A percentile compares a stretch with the other conserved stretches of the same genome.
Conservation (phyloP, 1,140 invertebrate genomes). For the Magallana gigas region DNA sequence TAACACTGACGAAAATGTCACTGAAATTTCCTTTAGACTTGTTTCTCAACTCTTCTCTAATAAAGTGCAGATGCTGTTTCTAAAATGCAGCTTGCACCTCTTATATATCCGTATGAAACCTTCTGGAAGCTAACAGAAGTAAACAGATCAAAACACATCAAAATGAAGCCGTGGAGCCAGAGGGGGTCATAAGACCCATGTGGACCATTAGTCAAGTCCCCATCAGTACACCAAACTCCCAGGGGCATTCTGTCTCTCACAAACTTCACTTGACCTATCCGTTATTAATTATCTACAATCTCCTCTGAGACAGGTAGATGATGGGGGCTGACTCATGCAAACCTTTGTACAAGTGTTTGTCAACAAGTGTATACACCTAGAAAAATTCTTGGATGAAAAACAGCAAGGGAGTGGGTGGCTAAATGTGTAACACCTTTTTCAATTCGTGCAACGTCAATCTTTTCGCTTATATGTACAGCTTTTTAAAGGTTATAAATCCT, state of each 20-base stretch:
- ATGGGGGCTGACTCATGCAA: background rate
- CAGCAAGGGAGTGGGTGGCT: background rate
- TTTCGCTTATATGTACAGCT: too few species aligned
- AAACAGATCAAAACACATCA: slow-evolving; percentile 30
- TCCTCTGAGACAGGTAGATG: background rate
- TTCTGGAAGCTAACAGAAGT: slow-evolving; percentile 5
- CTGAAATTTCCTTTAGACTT: too few species aligned
- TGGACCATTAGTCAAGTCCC: background rate
- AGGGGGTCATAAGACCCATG: background rate
- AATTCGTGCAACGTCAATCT: too few species aligned
- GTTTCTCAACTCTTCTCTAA: too few species aligned
- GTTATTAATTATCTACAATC: slow-evolving; percentile 21
- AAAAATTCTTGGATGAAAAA: background rate
- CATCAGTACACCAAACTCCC: slow-evolving; percentile 5
- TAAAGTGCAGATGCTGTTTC: background rate
- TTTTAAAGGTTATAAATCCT: too few species aligned
- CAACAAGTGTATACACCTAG: background rate
- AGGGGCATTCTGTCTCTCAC: background rate
- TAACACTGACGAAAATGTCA: too few species aligned
- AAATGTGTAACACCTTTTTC: background rate
- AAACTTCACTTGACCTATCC: background rate
- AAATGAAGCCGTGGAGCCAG: background rate
- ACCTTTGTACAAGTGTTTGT: background rate
- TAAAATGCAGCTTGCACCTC: background rate
- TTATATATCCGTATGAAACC: slow-evolving; percentile 19